Percentiles rank a stretch among this genome's conserved stretches.
These are phyloP conservation scores for Macropus fuliginosus DNA, from an alignment of 2,797 vertebrate genomes.

Conservation along the genomic window DNA sequence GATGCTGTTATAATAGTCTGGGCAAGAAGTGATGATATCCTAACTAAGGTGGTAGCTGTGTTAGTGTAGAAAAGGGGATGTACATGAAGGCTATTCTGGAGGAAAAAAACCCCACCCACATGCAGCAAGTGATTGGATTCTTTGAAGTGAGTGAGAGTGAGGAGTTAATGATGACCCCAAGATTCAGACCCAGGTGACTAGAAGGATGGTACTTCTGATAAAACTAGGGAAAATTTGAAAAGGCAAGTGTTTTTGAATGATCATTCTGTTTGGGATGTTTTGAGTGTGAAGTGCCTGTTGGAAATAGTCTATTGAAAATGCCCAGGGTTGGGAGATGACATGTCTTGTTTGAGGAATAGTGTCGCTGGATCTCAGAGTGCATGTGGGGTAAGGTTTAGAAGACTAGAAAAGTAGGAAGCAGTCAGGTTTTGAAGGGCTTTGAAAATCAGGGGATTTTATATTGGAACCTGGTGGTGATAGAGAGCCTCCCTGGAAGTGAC, in stretches of 20 bases:
- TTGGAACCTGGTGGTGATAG: not conserved
- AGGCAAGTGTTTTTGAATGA: not conserved
- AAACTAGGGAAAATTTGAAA: not conserved
- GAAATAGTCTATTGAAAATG: not conserved
- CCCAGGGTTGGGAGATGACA: not conserved
- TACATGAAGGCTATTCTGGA: not conserved
- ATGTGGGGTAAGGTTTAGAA: not conserved
- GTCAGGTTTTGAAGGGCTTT: not conserved
- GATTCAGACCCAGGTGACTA: not conserved
- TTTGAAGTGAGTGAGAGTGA: not conserved
- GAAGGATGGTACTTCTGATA: not conserved
- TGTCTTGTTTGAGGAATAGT: not conserved
- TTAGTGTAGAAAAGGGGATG: not conserved
- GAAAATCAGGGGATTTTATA: not conserved
- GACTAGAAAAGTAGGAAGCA: not conserved
- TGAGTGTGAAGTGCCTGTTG: not conserved
- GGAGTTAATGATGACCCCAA: not conserved
- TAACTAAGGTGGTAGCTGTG: not conserved
- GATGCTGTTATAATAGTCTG: not conserved
- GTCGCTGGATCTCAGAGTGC: not conserved
- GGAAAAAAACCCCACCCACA: not conserved
- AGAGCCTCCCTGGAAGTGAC: not conserved
- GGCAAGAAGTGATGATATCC: not conserved
- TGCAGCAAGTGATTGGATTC: not conserved
- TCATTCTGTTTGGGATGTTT: not conserved